Conservation (phyloP, 2,113 vertebrate genomes). For the Poicephalus gulielmi region DNA sequence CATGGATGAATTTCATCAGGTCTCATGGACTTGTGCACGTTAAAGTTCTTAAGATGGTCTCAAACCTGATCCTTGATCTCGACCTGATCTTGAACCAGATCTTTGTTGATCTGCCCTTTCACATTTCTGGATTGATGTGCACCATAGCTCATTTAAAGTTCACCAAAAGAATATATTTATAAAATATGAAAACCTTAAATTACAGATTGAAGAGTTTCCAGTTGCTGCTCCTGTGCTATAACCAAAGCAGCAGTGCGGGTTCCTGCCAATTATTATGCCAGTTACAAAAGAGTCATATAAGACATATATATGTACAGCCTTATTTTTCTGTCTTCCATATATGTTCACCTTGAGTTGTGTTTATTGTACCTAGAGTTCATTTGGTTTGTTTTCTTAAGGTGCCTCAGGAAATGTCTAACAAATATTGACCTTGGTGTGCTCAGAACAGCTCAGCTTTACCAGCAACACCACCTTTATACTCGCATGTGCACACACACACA, state of each 20-base stretch:
- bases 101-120: background rate
- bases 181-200: background rate
- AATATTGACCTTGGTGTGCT: background rate
- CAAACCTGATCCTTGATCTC: too few relatives aligned
- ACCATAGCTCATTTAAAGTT: background rate
- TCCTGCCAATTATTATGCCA: background rate
- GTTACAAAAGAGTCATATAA: background rate
- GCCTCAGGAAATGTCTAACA: background rate
- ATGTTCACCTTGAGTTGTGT: background rate
- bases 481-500: rapidly evolving
- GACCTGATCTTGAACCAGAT: too few relatives aligned
- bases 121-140: background rate
- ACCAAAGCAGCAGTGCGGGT: background rate
- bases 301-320: background rate
- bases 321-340: background rate
- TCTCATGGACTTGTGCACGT: too few relatives aligned
- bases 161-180: background rate
- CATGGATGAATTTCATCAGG: too few relatives aligned
- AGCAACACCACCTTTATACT: background rate
- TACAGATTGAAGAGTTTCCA: background rate
- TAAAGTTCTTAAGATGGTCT: too few relatives aligned
- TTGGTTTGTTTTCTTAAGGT: background rate
- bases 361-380: background rate
- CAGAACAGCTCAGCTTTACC: background rate
- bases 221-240: background rate